phyloP scores from a whole-genome alignment of 2,888 invertebrate genomes.

The Amblyteles armatorius region DNA sequence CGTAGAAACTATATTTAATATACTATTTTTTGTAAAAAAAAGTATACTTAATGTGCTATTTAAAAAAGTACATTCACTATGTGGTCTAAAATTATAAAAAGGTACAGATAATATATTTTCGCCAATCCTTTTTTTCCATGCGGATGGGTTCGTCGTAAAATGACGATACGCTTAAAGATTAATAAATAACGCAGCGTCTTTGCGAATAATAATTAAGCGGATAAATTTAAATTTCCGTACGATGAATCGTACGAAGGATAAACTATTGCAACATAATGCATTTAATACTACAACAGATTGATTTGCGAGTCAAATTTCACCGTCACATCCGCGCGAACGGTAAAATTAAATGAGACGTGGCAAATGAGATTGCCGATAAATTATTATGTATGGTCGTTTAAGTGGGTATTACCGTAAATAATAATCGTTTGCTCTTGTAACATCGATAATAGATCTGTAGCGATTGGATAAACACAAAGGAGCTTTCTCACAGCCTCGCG shows the following conservation, averaged over 20 bases:
- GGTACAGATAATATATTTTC: background rate
- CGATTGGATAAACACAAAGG: slow-evolving; percentile 28
- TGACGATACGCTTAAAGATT: too few relatives aligned
- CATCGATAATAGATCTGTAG: slow-evolving; percentile 13
- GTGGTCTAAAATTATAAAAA: background rate
- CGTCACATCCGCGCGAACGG: background rate
- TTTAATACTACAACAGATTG: background rate
- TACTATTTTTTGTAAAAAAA: too few relatives aligned
- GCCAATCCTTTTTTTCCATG: background rate
- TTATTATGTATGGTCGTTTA: slow-evolving; percentile 7
- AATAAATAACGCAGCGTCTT: slow-evolving; percentile 8
- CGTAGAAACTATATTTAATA: too few relatives aligned
- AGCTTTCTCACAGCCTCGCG: slow-evolving; percentile 19
- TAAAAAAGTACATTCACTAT: background rate
- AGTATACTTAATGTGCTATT: too few relatives aligned
- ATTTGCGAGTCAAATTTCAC: slow-evolving; percentile 31
- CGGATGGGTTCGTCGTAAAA: background rate
- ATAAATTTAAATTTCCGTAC: background rate
- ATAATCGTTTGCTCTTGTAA: slow-evolving; percentile 6
- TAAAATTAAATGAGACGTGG: background rate
- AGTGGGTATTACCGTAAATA: background rate
- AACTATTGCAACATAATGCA: background rate
- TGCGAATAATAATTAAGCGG: background rate
- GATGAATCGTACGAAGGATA: background rate
- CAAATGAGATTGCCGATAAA: background rate